phyloP scores from a whole-genome alignment of 2,797 vertebrate species.

The Craterocephalus amniculus region DNA sequence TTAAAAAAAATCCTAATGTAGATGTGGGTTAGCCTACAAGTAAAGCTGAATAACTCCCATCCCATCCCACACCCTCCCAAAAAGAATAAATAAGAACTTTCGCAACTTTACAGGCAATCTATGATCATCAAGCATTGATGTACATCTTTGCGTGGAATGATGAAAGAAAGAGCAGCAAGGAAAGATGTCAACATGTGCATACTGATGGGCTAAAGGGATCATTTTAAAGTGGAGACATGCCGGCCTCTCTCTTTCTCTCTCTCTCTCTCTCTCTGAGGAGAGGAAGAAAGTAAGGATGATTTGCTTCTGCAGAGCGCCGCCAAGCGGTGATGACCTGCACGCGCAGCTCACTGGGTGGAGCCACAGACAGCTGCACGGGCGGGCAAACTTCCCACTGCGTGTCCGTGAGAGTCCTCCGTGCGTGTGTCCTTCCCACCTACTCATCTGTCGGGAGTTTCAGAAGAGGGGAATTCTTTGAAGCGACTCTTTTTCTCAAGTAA shows the following conservation, averaged over 20 bases:
- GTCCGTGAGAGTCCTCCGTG: neutral
- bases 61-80: neutral
- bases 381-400: neutral
- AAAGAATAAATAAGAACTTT: neutral
- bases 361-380: neutral
- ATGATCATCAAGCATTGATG: constrained; percentile 21
- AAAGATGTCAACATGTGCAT: constrained; percentile 20
- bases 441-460: constrained; percentile 3
- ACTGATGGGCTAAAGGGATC: constrained; percentile 12
- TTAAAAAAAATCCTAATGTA: constrained; percentile 20
- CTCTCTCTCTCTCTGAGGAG: too few relatives aligned
- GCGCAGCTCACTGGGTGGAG: constrained; percentile 29
- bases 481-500: constrained; percentile 28
- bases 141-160: neutral
- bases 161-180: constrained; percentile 19
- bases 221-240: constrained; percentile 35
- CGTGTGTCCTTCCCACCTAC: neutral
- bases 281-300: neutral
- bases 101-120: constrained; percentile 36
- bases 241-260: too few relatives aligned
- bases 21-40: constrained; percentile 31
- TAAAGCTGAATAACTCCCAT: constrained; percentile 4
- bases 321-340: neutral
- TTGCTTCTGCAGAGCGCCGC: constrained; percentile 42
- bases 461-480: neutral